Base-by-base conservation (phyloP, 1,140 invertebrate species). In the Heliconius hewitsoni region DNA sequence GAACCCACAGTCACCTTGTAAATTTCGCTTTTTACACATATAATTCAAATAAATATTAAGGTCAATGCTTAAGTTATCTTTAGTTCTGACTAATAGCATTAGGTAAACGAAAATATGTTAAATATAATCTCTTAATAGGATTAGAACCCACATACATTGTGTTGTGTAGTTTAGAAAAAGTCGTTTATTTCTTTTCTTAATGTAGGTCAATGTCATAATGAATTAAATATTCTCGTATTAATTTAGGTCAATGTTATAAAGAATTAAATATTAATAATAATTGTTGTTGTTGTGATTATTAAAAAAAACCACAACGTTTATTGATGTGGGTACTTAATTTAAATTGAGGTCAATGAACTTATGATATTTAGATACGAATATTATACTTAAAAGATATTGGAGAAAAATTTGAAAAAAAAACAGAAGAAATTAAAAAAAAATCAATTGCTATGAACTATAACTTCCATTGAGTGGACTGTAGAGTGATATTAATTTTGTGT, bases 291-390 rank as follows among this genome's bases (percentile, higher is more conserved):
- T 66, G 13, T 66, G 11, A 30, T 1, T 66, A 66, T 66, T 30
- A 30, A 66, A 27, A 23, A 30, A 66, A 27, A 66, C 60, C 60
- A 30, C 60, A 66, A 66, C 60, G 4, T 0, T 30, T 66, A 66
- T 13, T 13, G 9, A 13, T 18, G 9, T 1, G 27, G 9, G 11
- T 60, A 30, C 13, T 66, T 66, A 66, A 8, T 30, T 27, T 9
- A 27, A n/a, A 66, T 27, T 66, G 11, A 66, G 60, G 60, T 66
- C 23, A 66, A 66, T 66, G 60, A 66, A 27, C 23, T 66, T 66
- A 16, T 19, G 8, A 23, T 57, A 23, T 11, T 57, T 6, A 52
- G 4, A 19, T 52, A 13, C 42, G 42, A 46, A 46, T 46, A 46
- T 4, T 46, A 46, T 46, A 16, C 42, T 46, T 11, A 46, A 46